Evolutionary conservation across 1,140 invertebrate genomes (phyloP), one percentile per base, ranked within the genome.

Genomic region (Gonioctena quinquepunctata): DNA sequence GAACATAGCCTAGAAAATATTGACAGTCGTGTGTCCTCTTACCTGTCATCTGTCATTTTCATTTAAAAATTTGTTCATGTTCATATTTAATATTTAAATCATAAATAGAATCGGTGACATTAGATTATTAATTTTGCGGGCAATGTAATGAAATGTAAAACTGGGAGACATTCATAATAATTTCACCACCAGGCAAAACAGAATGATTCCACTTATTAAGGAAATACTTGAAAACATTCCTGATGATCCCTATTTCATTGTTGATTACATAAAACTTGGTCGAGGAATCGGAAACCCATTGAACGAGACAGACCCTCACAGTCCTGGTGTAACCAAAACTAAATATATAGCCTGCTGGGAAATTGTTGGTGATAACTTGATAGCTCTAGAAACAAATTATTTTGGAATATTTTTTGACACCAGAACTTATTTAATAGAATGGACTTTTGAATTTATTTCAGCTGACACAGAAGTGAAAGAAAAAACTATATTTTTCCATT

Each of bases 381-480:
- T 60, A 33, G 27, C 65, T 48, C 8, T 71, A n/a, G 48, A 49
- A 8, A 42, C 33, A 23, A 19, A 64, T 26, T 11, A 23, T 22
- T 27, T n/a, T 26, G 68, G 68, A 7, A 59, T 73, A 52, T 69
- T 77, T 23, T 73, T 67, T 27, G 60, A 69, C 52, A 16, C 33
- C 3, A 67, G 75, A 54, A 63, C 68, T 59, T 73, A 75, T 60
- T 49, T 77, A 27, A 25, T 77, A 8, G 70, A 73, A 42, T 75
- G 73, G 73, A 26, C 21, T n/a, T 75, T 73, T 62, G 68, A 71
- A 28, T 64, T 71, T 11, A 69, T 66, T 42, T 18, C 48, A 23
- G 75, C 65, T 19, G 25, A 73, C 13, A 56, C 22, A 23, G 27
- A 61, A 21, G 25, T 54, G 25, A 48, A 60, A 13, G 52, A 62